A percentile compares a stretch with the other conserved stretches of the same genome.
Evolutionary conservation across 2,797 vertebrate genomes (phyloP).

Genomic region (Cyclura pinguis): DNA sequence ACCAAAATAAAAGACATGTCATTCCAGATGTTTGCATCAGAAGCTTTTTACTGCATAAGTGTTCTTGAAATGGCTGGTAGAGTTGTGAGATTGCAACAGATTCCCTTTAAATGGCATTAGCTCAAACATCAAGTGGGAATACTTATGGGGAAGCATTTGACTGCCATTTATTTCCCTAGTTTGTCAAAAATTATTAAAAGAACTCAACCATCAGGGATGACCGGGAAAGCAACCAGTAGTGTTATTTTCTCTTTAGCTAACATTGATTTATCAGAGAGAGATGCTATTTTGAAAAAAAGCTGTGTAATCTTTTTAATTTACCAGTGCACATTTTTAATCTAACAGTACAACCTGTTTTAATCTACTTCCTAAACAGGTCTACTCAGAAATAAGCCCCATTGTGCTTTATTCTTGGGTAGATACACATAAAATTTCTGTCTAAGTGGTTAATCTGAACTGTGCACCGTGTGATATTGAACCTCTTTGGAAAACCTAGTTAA

Average conservation of each 20-base stretch:
- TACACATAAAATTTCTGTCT: too few species aligned
- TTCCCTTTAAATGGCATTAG: background rate
- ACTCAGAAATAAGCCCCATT: background rate
- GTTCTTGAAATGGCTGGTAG: background rate
- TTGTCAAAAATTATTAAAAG: background rate
- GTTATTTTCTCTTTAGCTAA: background rate
- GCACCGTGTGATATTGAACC: background rate
- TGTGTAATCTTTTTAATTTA: background rate
- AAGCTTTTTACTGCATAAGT: background rate
- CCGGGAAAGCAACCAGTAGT: background rate
- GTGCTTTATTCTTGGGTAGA: background rate
- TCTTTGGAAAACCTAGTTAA: too few species aligned
- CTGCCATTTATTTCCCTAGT: background rate
- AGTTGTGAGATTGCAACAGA: background rate
- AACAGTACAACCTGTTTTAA: background rate
- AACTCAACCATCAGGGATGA: background rate
- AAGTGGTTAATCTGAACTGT: background rate
- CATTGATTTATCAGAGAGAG: background rate
- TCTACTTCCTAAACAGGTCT: too few species aligned
- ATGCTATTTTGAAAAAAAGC: background rate
- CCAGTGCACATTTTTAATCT: background rate
- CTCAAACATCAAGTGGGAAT: background rate
- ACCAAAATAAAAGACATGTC: background rate
- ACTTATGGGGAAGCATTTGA: background rate
- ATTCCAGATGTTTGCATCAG: background rate